Evolutionary conservation across 2,888 invertebrate genomes (phyloP).

Genomic region (Chesias legatella): DNA sequence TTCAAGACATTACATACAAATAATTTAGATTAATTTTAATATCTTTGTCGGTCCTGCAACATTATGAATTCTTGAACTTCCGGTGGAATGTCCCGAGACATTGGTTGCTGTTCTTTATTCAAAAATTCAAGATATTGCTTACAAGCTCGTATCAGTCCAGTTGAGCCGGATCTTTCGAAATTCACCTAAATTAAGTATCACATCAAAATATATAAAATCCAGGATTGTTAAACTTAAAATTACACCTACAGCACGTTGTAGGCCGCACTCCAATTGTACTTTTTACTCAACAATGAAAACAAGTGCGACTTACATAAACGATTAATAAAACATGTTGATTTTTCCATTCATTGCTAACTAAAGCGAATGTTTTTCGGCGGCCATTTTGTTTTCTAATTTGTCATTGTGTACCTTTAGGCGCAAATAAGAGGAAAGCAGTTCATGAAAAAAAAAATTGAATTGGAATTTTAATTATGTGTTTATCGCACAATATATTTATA

Average conservation of each 20-base stretch:
- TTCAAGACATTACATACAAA: constrained; percentile 5
- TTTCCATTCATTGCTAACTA: too few relatives aligned
- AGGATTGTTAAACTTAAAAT: neutral
- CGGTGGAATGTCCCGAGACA: too few relatives aligned
- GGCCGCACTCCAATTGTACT: too few relatives aligned
- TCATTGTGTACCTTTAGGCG: neutral
- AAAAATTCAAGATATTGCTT: constrained; percentile 6
- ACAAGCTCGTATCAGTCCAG: constrained; percentile 15
- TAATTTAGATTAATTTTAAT: constrained; percentile 30
- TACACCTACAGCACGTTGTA: neutral
- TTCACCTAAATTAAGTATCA: constrained; percentile 25
- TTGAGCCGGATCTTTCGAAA: constrained; percentile 13
- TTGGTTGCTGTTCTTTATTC: too few relatives aligned
- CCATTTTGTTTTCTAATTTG: neutral
- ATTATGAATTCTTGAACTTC: constrained; percentile 5
- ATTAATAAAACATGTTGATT: too few relatives aligned
- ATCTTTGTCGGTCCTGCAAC: constrained; percentile 25
- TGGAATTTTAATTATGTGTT: too few relatives aligned
- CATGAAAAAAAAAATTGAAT: too few relatives aligned
- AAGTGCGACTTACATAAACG: too few relatives aligned
- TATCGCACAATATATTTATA: too few relatives aligned
- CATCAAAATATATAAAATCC: constrained; percentile 22
- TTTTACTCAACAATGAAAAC: too few relatives aligned
- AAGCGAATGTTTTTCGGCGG: neutral
- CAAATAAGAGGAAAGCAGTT: too few relatives aligned